These are phyloP conservation scores for Daktulosphaira vitifoliae DNA, from an alignment of 1,140 invertebrate species.

Conservation along the genomic window DNA sequence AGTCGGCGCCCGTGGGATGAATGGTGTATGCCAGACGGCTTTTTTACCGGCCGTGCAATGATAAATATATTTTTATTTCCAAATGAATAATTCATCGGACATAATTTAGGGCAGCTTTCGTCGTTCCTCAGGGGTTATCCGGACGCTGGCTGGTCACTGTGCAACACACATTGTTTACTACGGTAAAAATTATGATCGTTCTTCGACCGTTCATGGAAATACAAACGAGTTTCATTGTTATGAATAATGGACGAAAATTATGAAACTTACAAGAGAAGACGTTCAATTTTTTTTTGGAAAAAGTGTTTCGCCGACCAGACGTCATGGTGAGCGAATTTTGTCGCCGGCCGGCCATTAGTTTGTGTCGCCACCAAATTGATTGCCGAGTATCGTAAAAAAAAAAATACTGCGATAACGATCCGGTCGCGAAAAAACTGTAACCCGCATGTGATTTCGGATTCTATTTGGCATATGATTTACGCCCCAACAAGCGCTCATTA, in stretches of 20 bases:
- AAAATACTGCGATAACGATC: no score
- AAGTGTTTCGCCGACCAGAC: neutral
- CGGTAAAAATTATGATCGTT: neutral
- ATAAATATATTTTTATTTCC: no score
- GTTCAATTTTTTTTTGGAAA: neutral
- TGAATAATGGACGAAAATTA: constrained; percentile 28
- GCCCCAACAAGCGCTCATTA: no score
- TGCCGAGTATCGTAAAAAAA: no score
- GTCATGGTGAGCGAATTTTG: neutral
- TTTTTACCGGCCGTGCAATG: no score
- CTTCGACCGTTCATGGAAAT: neutral
- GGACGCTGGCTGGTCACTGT: no score
- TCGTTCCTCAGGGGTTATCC: neutral
- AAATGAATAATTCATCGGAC: constrained; percentile 21
- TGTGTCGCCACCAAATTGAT: no score
- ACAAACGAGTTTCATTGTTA: constrained; percentile 13
- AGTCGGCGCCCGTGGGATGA: constrained; percentile 16
- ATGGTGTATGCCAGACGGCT: no score
- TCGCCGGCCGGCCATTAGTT: neutral
- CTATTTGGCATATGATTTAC: no score
- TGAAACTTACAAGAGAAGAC: constrained; percentile 7
- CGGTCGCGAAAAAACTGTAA: no score
- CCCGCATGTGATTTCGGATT: no score
- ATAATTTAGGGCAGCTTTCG: constrained; percentile 9
- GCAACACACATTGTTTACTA: no score